Evolutionary conservation across 2,113 vertebrate species (phyloP), one percentile per base, ranked within the genome.

Genomic region (Oncorhynchus keta): DNA sequence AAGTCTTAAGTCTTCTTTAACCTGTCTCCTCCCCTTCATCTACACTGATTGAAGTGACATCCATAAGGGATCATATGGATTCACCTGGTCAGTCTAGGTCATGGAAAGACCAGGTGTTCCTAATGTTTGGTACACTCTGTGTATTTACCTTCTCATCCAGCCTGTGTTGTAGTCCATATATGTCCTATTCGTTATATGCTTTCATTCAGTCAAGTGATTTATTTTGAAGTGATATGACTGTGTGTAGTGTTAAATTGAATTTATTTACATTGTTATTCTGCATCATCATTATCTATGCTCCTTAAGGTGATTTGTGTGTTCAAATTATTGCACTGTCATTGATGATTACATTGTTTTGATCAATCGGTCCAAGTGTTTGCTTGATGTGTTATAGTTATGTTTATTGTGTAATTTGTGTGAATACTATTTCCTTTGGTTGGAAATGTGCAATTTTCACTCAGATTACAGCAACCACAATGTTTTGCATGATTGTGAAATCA

Each of bases 401-500:
- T 74, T 74, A 80, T 84, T 82, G 20, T 84, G 73, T 79, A 78
- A 81, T 75, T 79, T 81, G 68, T 90, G 81, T 88, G 68, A 80
- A 68, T 24, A 24, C 85, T 74, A 85, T 81, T 89, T 86, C 85
- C 89, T 89, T 85, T 91, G 84, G 89, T 91, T 86, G 87, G 87
- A 91, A 91, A 85, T 86, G 75, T 24, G 71, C 80, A 79, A 73
- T 83, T 74, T 78, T 81, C 73, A 49, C 73, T 80, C 67, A 86
- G 76, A 88, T 90, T 92, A 86, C 89, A 92, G 85, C 89, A 92
- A 89, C 87, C 90, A 88, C 89, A 93, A 91, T 92, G 83, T 92
- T 93, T 92, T 94, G 94, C 93, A 94, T 94, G 93, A 92, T 86
- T 92, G 90, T 92, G 89, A 87, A 91, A 87, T 83, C 57, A 81